phyloP scores from a whole-genome alignment of 2,797 vertebrate genomes.

The Girardinus metallicus region DNA sequence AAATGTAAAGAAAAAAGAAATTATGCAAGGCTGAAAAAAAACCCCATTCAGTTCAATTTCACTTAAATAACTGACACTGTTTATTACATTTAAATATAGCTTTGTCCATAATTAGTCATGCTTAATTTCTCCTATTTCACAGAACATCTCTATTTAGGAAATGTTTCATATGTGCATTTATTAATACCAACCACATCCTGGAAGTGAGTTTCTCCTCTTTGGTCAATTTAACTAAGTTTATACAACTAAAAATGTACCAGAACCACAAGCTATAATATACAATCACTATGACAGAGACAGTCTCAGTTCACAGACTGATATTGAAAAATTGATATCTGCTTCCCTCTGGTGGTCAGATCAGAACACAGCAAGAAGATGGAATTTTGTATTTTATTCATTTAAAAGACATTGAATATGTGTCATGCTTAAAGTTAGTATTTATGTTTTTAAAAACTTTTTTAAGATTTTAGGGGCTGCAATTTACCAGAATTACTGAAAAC shows the following conservation, averaged over 20 bases:
- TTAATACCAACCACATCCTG: not conserved
- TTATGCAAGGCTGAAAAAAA: too few species aligned
- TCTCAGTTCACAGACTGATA: not conserved
- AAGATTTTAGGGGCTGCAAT: not conserved
- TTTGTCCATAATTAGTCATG: not conserved
- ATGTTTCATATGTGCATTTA: not conserved
- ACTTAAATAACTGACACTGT: not conserved
- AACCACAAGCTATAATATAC: not conserved
- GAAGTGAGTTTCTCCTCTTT: not conserved
- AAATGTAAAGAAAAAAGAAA: not conserved
- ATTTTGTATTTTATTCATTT: not conserved
- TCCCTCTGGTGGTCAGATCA: conserved; percentile 46
- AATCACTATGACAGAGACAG: not conserved
- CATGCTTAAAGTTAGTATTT: not conserved
- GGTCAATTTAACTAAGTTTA: not conserved
- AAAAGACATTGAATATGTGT: not conserved
- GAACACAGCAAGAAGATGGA: not conserved
- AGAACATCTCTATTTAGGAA: not conserved
- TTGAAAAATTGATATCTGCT: conserved; percentile 13
- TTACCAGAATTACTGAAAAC: not conserved
- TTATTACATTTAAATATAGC: not conserved
- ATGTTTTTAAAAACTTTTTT: not conserved
- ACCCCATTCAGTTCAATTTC: not conserved
- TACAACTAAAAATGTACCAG: not conserved
- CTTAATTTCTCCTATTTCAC: not conserved